These are phyloP conservation scores for Diploscapter pachys DNA, from an alignment of 1,140 invertebrate genomes.

Conservation along the genomic window DNA sequence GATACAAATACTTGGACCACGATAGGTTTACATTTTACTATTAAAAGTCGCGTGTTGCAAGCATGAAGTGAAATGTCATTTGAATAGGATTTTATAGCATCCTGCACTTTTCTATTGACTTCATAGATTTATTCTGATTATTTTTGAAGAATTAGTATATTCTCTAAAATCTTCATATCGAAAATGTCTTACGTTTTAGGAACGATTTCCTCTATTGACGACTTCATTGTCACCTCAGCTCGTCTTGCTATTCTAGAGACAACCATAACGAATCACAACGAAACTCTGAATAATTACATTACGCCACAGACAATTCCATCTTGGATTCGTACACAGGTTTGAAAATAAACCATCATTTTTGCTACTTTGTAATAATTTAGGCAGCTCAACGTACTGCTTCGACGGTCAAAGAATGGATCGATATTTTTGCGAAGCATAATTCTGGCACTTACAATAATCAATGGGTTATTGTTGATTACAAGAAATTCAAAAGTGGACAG, in stretches of 20 bases:
- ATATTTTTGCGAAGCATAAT: constrained; percentile 66
- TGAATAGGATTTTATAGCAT: too few species aligned
- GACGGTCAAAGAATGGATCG: constrained; percentile 70
- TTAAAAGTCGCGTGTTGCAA: too few species aligned
- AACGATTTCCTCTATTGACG: constrained; percentile 29
- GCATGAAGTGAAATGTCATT: too few species aligned
- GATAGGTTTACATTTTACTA: too few species aligned
- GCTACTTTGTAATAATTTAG: constrained; percentile 75
- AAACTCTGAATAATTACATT: constrained; percentile 65
- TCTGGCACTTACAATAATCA: constrained; percentile 79
- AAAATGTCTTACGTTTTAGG: constrained; percentile 16
- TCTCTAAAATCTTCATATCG: too few species aligned
- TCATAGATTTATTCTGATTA: too few species aligned
- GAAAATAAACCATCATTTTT: background rate
- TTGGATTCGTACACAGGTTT: constrained; percentile 30
- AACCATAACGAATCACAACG: constrained; percentile 71
- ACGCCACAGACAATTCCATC: constrained; percentile 59
- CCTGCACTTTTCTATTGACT: too few species aligned
- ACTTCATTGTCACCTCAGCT: constrained; percentile 32
- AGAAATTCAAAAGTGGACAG: constrained; percentile 64
- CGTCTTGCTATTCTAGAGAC: constrained; percentile 66
- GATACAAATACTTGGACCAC: too few species aligned
- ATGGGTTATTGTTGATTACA: constrained; percentile 75
- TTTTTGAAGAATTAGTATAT: too few species aligned
- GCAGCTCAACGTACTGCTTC: constrained; percentile 64